Base-by-base conservation (phyloP, 2,797 vertebrate genomes). In the Menidia menidia region DNA sequence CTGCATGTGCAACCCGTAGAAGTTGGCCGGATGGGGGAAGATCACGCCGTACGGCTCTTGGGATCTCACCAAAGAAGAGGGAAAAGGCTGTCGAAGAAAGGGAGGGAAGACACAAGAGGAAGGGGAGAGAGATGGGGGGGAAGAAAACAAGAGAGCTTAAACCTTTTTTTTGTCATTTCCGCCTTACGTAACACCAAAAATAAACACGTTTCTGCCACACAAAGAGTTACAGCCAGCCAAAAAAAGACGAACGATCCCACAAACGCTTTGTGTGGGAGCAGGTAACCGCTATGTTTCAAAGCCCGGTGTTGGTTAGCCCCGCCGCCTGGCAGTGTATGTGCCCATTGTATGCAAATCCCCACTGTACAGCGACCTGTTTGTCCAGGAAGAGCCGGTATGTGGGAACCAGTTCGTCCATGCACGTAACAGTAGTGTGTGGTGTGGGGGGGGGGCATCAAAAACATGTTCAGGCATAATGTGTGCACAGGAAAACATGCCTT, bases 11-110 rank as follows among this genome's bases (percentile, higher is more conserved):
- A 81, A 42, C 11, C 83, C 86, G 75, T 85, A 88, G 63, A 89
- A 66, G 60, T 81, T 82, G 8, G 84, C 3, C 0, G 85, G 74
- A 9, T 90, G 83, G 47, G 96, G 95, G 83, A 97, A 96, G 84
- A 98, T 96, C 81, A 97, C 93, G 4, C 95, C 79, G 12, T 95
- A 97, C 8, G 94, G 92, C 91, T 95, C 96, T 4, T 87, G 80
- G 76, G 78, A 73, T 82, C 96, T 97, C 85, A 96, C 86, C n/a
- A 95, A 88, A 14, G 96, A 92, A 87, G 96, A 90, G 86, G 95
- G 98, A 84, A 96, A 95, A 35, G 96, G 93, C 96, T 98, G 75
- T 15, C 31, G 68, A 60, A n/a, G 60, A 55, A 58, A 56, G 41
- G 68, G 67, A 80, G 73, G 77, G 65, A 77, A 75, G 83, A 82